Base-by-base conservation (phyloP, 2,113 vertebrate species). In the Morone chrysops region DNA sequence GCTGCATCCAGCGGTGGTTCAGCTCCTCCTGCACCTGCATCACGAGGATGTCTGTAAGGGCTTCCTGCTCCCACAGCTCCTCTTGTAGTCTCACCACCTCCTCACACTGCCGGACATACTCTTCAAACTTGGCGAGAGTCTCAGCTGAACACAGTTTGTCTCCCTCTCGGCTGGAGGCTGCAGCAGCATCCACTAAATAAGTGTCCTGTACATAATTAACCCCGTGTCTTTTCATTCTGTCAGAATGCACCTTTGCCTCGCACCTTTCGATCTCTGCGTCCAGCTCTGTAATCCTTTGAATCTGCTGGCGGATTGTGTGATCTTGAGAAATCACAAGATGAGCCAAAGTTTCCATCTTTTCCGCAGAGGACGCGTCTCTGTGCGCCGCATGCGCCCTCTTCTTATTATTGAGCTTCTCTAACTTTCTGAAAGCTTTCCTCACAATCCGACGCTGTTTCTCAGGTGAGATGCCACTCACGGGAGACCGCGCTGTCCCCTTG, bases 181-280 rank as follows among this genome's bases (percentile, higher is more conserved):
- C 50, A 14, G 81, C 61, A 9, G 73, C 70, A 0, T 94, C 97
- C 70, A 96, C 91, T 90, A 98, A 81, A 92, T 99, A 99, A 2
- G 97, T 97, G 90, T 99, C 97, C 92, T 99, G 98, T 56, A 99
- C 96, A 69, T 99, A 99, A 91, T 99, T 98, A 36, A 95, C 92
- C 8, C 97, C 98, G 72, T 97, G 97, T 18, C 94, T 94, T 87
- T 95, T 94, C 87, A 97, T 95, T 79, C 97, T 95, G 87, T 98
- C 97, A 48, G 95, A 89, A 82, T 99, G 97, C 78, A 97, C 95
- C 85, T 95, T 94, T 3, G 96, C 96, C 87, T 99, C 97, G 72
- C 94, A 96, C 88, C 87, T 94, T 48, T 98, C 97, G 51, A 99
- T 99, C 84, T 98, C 97, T 0, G 93, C 81, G 91, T 99, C 97